Percentiles rank a stretch among this genome's conserved stretches.
phyloP scores from a whole-genome alignment of 1,140 invertebrate genomes.

The Cepaea nemoralis region DNA sequence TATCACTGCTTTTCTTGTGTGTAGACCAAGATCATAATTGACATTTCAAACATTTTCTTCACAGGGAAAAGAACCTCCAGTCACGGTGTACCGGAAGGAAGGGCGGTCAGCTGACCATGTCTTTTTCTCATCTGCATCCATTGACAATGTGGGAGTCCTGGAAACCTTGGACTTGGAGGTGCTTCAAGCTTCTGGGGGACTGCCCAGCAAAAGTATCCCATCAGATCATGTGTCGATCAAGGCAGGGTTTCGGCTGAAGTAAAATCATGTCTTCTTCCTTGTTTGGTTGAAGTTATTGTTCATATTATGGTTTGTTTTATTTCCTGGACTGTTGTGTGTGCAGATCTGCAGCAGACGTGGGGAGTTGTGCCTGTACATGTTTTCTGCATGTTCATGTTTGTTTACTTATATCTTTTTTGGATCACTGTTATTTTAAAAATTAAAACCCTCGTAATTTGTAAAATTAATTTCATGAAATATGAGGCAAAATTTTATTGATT shows the following conservation, averaged over 20 bases:
- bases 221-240: slow-evolving; percentile 63
- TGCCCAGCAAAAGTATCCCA: slow-evolving; percentile 55
- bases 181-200: slow-evolving; percentile 47
- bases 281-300: background rate
- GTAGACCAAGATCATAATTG: no score
- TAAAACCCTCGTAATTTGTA: no score
- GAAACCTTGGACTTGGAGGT: slow-evolving; percentile 44
- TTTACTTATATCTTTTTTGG: no score
- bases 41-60: background rate
- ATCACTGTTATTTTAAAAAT: no score
- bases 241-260: slow-evolving; percentile 42
- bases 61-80: slow-evolving; percentile 54
- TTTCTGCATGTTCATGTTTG: no score
- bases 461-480: no score
- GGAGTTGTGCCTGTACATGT: background rate
- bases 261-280: background rate
- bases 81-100: slow-evolving; percentile 49
- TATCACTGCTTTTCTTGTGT: no score
- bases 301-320: background rate
- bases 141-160: slow-evolving; percentile 53
- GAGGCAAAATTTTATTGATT: no score
- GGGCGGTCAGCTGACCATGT: slow-evolving; percentile 55
- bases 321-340: background rate
- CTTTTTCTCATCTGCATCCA: slow-evolving; percentile 51
- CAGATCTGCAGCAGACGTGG: background rate